These are phyloP conservation scores for Drosophila nannoptera DNA, from an alignment of 1,140 invertebrate species.

Conservation along the genomic window DNA sequence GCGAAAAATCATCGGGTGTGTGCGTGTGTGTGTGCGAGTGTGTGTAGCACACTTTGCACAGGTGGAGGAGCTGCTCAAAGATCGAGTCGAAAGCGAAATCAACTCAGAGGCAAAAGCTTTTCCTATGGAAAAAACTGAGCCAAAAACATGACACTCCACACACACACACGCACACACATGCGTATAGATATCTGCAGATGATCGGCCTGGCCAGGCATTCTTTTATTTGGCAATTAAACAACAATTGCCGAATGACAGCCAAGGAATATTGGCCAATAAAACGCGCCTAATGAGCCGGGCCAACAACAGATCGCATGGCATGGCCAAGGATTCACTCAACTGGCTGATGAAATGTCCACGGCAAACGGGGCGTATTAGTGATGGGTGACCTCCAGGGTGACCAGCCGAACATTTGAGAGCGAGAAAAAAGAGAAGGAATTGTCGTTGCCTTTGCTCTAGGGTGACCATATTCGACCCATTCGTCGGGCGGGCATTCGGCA, in stretches of 20 bases:
- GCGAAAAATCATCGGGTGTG: constrained; percentile 66
- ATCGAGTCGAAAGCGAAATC: constrained; percentile 41
- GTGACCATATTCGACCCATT: too few species aligned
- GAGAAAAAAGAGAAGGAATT: too few species aligned
- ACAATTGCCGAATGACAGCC: constrained; percentile 71
- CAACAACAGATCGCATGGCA: constrained; percentile 40
- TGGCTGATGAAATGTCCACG: too few species aligned
- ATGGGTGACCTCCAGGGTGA: too few species aligned
- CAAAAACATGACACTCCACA: constrained; percentile 18
- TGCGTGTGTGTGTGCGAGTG: constrained; percentile 16
- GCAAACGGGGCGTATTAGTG: too few species aligned
- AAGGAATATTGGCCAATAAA: constrained; percentile 37
- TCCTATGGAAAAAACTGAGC: constrained; percentile 59
- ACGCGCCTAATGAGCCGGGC: constrained; percentile 39
- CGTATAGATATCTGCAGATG: constrained; percentile 17
- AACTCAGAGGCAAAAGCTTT: constrained; percentile 57
- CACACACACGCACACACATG: constrained; percentile 13
- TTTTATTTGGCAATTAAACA: constrained; percentile 60
- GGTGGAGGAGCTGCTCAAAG: constrained; percentile 45
- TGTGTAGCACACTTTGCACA: constrained; percentile 50
- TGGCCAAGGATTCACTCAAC: constrained; percentile 72
- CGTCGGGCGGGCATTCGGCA: not conserved
- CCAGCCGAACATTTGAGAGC: too few species aligned
- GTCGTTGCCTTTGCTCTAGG: too few species aligned
- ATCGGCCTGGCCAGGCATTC: not conserved